Conservation (phyloP, 2,797 vertebrate genomes). For the Microchirus variegatus region DNA sequence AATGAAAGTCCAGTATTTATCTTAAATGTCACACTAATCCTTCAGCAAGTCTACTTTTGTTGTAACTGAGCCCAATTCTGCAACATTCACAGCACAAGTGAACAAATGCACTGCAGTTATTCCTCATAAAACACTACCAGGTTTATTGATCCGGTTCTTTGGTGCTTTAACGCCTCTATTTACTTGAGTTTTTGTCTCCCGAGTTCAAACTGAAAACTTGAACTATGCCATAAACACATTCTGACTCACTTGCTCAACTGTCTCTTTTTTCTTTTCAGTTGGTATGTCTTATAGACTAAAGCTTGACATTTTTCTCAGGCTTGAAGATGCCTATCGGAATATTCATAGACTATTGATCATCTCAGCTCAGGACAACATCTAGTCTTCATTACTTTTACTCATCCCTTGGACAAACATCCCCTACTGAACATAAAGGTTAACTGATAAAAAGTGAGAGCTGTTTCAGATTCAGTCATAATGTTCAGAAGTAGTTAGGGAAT, state of each 20-base stretch:
- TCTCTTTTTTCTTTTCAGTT: slow-evolving; percentile 2
- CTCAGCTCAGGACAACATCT: slow-evolving; percentile 40
- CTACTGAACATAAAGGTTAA: slow-evolving; percentile 65
- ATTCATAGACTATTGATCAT: slow-evolving; percentile 77
- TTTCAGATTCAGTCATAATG: too few relatives aligned
- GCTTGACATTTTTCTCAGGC: slow-evolving; percentile 60
- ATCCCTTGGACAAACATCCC: slow-evolving; percentile 21
- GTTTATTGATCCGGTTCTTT: background rate
- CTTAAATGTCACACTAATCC: slow-evolving; percentile 1
- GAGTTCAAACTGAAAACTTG: background rate
- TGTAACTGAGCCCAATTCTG: background rate
- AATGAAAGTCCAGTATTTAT: background rate
- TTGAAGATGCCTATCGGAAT: slow-evolving; percentile 67
- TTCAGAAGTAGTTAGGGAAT: too few relatives aligned
- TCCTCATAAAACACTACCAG: background rate
- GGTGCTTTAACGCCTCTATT: background rate
- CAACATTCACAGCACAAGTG: background rate
- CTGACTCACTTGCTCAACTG: background rate
- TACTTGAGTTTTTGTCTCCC: background rate
- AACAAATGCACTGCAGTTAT: too few relatives aligned
- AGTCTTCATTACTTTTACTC: slow-evolving; percentile 29
- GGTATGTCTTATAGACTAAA: slow-evolving; percentile 27
- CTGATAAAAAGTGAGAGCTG: slow-evolving; percentile 50
- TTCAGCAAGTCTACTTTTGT: background rate
- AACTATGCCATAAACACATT: background rate